Conservation (phyloP, 2,113 vertebrate genomes). For the Cyanoderma ruficeps region DNA sequence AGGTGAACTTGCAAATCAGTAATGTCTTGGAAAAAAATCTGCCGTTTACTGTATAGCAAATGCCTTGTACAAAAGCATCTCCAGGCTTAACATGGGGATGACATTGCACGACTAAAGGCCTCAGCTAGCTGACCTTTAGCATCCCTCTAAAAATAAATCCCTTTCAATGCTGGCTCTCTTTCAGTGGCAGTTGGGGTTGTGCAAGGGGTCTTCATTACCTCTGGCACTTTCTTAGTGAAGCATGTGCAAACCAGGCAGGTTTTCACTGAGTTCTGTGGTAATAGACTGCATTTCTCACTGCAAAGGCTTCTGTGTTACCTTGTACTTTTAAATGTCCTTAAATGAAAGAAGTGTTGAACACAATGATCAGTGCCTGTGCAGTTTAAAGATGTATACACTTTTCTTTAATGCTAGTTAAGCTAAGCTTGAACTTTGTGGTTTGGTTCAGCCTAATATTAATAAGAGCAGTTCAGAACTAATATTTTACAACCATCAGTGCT, state of each 20-base stretch:
- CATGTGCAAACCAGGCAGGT: neutral
- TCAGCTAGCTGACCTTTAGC: slow-evolving; percentile 43
- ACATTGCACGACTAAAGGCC: neutral
- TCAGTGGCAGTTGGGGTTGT: slow-evolving; percentile 19
- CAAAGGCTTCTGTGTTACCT: neutral
- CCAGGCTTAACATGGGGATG: neutral
- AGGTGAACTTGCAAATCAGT: slow-evolving; percentile 32
- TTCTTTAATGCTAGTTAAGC: neutral
- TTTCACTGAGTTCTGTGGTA: neutral
- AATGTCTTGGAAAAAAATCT: neutral
- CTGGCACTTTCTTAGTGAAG: slow-evolving; percentile 1
- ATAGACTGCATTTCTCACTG: neutral
- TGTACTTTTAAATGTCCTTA: neutral
- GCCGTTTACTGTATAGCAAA: neutral
- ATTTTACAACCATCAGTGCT: neutral
- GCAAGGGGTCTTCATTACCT: slow-evolving; percentile 29
- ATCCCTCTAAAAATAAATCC: slow-evolving; percentile 62
- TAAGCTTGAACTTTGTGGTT: neutral
- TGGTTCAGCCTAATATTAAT: neutral
- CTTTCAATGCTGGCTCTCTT: neutral
- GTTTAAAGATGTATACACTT: neutral
- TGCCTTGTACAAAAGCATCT: neutral
- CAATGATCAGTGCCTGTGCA: neutral
- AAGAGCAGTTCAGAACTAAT: neutral
- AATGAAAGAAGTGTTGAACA: neutral